Evolutionary conservation across 2,113 vertebrate species (phyloP), one percentile per base, ranked within the genome.

Genomic region (Proteles cristata): DNA sequence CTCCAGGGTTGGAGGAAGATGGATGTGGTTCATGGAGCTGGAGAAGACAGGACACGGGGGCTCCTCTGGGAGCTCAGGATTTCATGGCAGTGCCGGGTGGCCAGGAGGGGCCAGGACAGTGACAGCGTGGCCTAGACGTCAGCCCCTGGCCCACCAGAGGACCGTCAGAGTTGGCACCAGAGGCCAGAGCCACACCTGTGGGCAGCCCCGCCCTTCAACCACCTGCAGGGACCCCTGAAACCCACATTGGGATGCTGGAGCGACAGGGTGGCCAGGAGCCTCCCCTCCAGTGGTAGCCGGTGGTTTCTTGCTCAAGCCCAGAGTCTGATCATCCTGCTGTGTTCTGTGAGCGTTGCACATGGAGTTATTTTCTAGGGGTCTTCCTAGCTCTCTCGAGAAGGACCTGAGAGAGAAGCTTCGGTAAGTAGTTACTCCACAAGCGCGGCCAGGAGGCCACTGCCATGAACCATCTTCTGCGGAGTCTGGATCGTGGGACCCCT

Each of bases 11-110:
- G 25, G 50, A 28, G 28, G 31, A 35, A 12, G 48, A 33, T 5
- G 5, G 26, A 4, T 12, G 23, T 15, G 0, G 2, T 2, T 21
- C 0, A 2, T 3, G 8, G 25, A 26, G 9, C 35, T 16, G 45
- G 17, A 66, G 7, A 4, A 17, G 33, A 26, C 15, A 6, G 10
- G 6, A 17, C 3, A 9, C 9, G 2, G 28, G n/a, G 63, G 31
- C n/a, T 69, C 15, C 28, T 53, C 83, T 2, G 7, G 45, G 28
- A 25, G 25, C 4, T 26, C 11, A 0, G 7, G 35, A 11, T 12
- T 71, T 26, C 63, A 68, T 4, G 8, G 21, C 8, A 1, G 14
- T 3, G 35, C 11, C 10, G 15, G 65, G 33, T 8, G 12, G 39
- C 31, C 4, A 0, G 69, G 21, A 1, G 0, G 33, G 21, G 26